Evolutionary conservation across 1,140 invertebrate species (phyloP).

Genomic region (Dreissena rostriformis): DNA sequence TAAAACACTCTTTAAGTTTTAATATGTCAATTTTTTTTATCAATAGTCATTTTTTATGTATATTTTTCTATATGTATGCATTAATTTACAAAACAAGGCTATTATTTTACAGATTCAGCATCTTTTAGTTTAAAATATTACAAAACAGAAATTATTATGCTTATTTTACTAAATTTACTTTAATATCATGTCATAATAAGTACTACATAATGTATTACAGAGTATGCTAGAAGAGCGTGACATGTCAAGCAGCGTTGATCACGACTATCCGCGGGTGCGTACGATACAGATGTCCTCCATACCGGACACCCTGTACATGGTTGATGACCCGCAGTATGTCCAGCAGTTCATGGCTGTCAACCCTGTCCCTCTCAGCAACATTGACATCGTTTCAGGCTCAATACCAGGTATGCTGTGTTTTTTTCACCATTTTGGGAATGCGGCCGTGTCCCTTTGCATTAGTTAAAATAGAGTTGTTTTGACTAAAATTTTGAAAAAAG

Average conservation of each 20-base stretch:
- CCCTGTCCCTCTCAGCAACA: constrained; percentile 75
- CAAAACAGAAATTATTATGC: too few relatives aligned
- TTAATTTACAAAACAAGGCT: too few relatives aligned
- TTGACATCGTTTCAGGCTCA: constrained; percentile 84
- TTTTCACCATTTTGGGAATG: too few relatives aligned
- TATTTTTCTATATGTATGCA: too few relatives aligned
- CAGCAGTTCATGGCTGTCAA: constrained; percentile 61
- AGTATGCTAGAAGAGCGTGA: constrained; percentile 91
- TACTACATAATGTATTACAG: constrained; percentile 78
- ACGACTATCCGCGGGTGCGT: constrained; percentile 88
- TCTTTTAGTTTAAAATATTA: too few relatives aligned
- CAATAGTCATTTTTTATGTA: background rate
- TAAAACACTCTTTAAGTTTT: constrained; percentile 2
- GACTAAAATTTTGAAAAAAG: too few relatives aligned
- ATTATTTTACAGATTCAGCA: too few relatives aligned
- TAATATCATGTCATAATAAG: background rate
- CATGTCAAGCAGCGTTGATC: constrained; percentile 85
- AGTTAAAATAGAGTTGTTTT: too few relatives aligned
- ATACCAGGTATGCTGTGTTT: constrained; percentile 83
- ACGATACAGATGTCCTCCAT: constrained; percentile 84
- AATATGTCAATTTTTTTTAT: background rate
- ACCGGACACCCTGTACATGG: constrained; percentile 97
- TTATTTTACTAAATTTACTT: too few relatives aligned
- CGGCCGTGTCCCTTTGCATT: too few relatives aligned
- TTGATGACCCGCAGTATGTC: constrained; percentile 83